Evolutionary conservation across 2,888 invertebrate genomes (phyloP), one percentile per base, ranked within the genome.

Genomic region (Autographa pulchrina): DNA sequence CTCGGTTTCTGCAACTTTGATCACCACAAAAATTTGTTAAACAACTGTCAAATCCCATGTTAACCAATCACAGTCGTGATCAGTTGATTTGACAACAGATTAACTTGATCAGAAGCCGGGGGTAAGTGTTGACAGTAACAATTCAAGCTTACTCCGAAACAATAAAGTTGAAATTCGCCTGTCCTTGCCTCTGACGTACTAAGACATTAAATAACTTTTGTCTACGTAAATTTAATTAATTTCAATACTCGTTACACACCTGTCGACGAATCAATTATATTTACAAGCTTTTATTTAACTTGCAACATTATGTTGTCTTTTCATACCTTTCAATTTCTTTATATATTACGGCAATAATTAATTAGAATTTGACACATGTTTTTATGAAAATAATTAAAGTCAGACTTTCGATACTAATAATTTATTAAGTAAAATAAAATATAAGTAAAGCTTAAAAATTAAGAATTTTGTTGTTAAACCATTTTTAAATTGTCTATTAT

Each of bases 271-370:
- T 5, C 48, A 48, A 48, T 48, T 48, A n/a, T n/a, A n/a, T 43
- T 48, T n/a, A 48, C n/a, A 48, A 48, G 48, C n/a, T 48, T 43
- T 43, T 43, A 48, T 48, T 48, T n/a, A 48, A 48, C 43, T 43
- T 14, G 43, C 14, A 43, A 48, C 48, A 48, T 16, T 43, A 14
- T 48, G 4, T 16, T 2, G 48, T n/a, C 48, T n/a, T 48, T 48
- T 48, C 8, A 7, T 38, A 38, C 11, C 38, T 25, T 11, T 2
- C 9, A 38, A 11, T 38, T 38, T 11, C 1, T 11, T 9, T 11
- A 1, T n/a, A n/a, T n/a, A 48, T 48, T 48, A 5, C 48, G 6
- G 6, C n/a, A 1, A 48, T n/a, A n/a, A n/a, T 16, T 48, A 48
- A 48, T 6, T 48, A 48, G n/a, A n/a, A 16, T n/a, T 48, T 48